Percentiles rank a stretch among this genome's conserved stretches.
Evolutionary conservation across 2,888 invertebrate genomes (phyloP).

Genomic region (Ligdia adustata): DNA sequence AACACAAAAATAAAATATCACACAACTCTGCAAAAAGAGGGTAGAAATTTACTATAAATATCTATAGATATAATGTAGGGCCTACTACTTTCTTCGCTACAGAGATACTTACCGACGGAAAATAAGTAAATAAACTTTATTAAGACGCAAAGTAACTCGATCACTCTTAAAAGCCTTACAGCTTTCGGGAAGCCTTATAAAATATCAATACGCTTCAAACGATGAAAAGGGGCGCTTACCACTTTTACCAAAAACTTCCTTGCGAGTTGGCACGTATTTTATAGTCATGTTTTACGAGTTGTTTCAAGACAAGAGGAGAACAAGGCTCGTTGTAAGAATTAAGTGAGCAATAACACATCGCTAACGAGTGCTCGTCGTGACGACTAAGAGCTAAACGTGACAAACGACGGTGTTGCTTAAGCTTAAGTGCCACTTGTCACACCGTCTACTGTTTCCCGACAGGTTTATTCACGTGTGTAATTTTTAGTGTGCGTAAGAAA

Average conservation of each 20-base stretch:
- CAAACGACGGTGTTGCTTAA: slow-evolving; percentile 49
- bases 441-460: slow-evolving; percentile 32
- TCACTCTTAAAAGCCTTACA: slow-evolving; percentile 16
- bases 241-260: slow-evolving; percentile 24
- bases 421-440: slow-evolving; percentile 44
- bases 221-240: slow-evolving; percentile 20
- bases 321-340: slow-evolving; percentile 53
- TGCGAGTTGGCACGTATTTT: slow-evolving; percentile 39
- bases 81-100: background rate
- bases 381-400: slow-evolving; percentile 53
- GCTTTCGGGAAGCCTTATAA: slow-evolving; percentile 20
- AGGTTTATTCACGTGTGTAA: slow-evolving; percentile 28
- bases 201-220: slow-evolving; percentile 24
- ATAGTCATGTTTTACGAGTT: slow-evolving; percentile 42
- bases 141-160: slow-evolving; percentile 17
- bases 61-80: no score
- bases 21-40: slow-evolving; percentile 7
- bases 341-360: slow-evolving; percentile 62
- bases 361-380: slow-evolving; percentile 53
- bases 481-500: slow-evolving; percentile 5
- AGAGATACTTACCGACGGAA: background rate
- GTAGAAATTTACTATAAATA: slow-evolving; percentile 1
- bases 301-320: slow-evolving; percentile 44
- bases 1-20: slow-evolving; percentile 29
- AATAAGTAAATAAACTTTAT: slow-evolving; percentile 12